Base-by-base conservation (phyloP, 2,888 invertebrate species). In the Erynnis tages region DNA sequence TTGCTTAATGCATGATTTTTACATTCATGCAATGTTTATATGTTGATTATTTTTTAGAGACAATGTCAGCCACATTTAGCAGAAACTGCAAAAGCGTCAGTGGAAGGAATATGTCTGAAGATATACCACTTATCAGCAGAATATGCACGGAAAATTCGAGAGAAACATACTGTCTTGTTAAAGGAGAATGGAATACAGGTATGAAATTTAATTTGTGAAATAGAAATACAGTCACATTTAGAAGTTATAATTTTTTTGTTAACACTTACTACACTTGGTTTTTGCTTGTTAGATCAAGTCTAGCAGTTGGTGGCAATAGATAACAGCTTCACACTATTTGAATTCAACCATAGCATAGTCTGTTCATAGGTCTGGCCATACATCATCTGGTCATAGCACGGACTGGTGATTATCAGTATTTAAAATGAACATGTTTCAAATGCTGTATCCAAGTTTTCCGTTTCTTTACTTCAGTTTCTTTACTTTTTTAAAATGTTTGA, bases 11-110 rank as follows among this genome's bases (percentile, higher is more conserved):
- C n/a, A 25, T 7, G 8, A 23, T 8, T 6, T 6, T 30, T 13
- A 38, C 48, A 43, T 55, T 27, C 6, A 10, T 23, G 58, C 17
- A 37, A 16, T 53, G 59, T 59, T 8, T 25, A 2, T 14, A 14
- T 0, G 13, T 8, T 6, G 0, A 14, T 17, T 10, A 19, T 43
- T 53, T 83, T 88, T 54, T 79, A 92, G 91, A 93, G 96, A 43
- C 98, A 98, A 77, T 98, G 98, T 79, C 98, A 98, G 79, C 98
- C 98, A 2, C 98, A 98, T 83, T 90, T 98, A 53, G 95, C 96
- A 5, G 97, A 97, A 80, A 97, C 98, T 0, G 98, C 98, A 0
- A 97, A 97, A 81, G 93, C 93, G 25, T 98, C 97, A 7, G 98
- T 98, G 2, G 98, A 98, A 86, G 96, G 97, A 27, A 96, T 98